A percentile compares a stretch with the other conserved stretches of the same genome.
phyloP scores from a whole-genome alignment of 2,797 vertebrate species.

The Coregonus suidteri region DNA sequence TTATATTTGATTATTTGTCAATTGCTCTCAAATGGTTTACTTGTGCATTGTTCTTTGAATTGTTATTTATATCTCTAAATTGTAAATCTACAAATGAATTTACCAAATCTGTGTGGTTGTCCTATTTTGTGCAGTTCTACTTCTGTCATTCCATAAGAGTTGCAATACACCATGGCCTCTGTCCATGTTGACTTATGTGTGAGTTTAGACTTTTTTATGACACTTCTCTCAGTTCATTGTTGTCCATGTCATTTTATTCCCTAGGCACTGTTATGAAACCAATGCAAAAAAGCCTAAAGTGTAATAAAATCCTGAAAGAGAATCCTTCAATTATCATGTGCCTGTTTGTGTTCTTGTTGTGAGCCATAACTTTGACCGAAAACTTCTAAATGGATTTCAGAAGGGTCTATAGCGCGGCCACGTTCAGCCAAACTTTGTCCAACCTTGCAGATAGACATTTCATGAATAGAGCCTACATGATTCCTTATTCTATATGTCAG shows the following conservation, averaged over 20 bases:
- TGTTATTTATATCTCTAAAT: conserved; percentile 11
- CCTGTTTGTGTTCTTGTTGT: background rate
- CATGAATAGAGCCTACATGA: background rate
- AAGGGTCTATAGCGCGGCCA: background rate
- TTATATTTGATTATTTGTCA: background rate
- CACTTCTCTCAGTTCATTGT: conserved; percentile 5
- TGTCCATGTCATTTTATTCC: conserved; percentile 42
- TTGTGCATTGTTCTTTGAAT: conserved; percentile 10
- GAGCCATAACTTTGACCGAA: background rate
- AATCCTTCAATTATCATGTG: conserved; percentile 3
- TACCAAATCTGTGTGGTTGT: conserved; percentile 12
- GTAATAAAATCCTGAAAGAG: conserved; percentile 26
- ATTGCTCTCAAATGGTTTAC: conserved; percentile 6
- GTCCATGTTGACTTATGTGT: conserved; percentile 6
- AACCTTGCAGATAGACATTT: background rate
- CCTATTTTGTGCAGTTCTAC: conserved; percentile 5
- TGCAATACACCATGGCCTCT: conserved; percentile 2
- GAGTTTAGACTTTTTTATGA: background rate
- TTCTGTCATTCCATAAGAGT: conserved; percentile 9
- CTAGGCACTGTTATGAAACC: conserved; percentile 63
- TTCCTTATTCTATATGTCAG: background rate
- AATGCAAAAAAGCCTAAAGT: conserved; percentile 60
- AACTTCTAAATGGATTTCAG: background rate
- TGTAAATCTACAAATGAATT: conserved; percentile 1
- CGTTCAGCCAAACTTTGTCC: background rate